Evolutionary conservation across 2,797 vertebrate species (phyloP).

Genomic region (Mus spretus): DNA sequence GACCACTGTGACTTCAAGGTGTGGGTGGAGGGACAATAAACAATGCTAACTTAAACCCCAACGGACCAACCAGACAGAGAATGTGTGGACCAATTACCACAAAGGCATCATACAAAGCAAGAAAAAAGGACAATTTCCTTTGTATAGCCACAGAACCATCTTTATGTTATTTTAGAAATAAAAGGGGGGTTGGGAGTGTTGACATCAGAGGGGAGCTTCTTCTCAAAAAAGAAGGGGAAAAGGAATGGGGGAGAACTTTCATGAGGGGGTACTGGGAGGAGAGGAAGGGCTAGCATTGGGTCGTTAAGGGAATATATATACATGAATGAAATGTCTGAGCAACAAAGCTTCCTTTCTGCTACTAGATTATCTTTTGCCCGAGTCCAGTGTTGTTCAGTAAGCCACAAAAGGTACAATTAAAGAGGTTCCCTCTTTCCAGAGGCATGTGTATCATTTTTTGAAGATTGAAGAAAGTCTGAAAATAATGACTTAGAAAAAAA

Average conservation of each 20-base stretch:
- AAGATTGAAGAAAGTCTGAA: background rate
- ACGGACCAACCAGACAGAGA: background rate
- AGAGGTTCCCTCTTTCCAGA: background rate
- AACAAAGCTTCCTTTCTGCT: background rate
- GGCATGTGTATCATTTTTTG: background rate
- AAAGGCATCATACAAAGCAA: background rate
- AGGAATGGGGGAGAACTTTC: background rate
- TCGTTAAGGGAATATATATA: background rate
- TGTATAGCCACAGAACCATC: background rate
- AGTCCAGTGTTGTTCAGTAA: background rate
- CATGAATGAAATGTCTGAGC: background rate
- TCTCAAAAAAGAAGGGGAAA: background rate
- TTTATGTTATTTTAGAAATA: conserved; percentile 9
- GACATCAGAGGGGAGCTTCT: background rate
- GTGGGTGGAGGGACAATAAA: background rate
- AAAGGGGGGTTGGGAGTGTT: background rate
- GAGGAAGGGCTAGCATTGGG: background rate
- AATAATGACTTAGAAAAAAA: background rate
- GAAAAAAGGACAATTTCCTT: background rate
- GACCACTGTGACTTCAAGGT: background rate
- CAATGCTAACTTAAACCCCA: conserved; percentile 46
- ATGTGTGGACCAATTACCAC: background rate
- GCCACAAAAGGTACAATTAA: background rate
- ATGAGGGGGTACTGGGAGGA: background rate
- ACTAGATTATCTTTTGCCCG: background rate